phyloP scores from a whole-genome alignment of 1,140 invertebrate genomes.

The Danaus melanippus region DNA sequence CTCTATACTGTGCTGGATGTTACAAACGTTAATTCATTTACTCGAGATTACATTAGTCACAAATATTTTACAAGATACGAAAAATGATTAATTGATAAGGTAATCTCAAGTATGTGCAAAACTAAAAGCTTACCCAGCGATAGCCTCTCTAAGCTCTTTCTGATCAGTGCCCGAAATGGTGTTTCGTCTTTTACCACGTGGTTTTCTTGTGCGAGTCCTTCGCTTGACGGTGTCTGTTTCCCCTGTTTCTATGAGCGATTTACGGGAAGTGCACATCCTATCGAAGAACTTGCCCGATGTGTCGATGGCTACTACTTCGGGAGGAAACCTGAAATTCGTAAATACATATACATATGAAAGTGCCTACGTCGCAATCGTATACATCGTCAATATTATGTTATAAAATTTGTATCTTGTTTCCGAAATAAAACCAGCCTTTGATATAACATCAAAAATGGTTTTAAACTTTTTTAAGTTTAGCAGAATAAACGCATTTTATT shows the following conservation, averaged over 20 bases:
- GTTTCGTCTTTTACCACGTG: conserved; percentile 87
- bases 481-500: too few relatives aligned
- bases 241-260: conserved; percentile 79
- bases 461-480: too few relatives aligned
- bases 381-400: background rate
- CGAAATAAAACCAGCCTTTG: background rate
- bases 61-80: conserved; percentile 5
- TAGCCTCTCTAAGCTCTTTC: conserved; percentile 86
- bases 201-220: conserved; percentile 81
- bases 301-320: conserved; percentile 89
- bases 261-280: conserved; percentile 86
- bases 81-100: conserved; percentile 39
- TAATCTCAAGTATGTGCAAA: conserved; percentile 54
- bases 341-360: conserved; percentile 6
- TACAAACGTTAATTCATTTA: conserved; percentile 45
- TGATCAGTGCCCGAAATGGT: conserved; percentile 91
- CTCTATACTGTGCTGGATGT: conserved; percentile 57
- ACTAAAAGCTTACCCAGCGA: conserved; percentile 80
- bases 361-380: background rate
- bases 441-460: background rate
- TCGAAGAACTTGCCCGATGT: conserved; percentile 88
- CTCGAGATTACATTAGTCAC: conserved; percentile 58
- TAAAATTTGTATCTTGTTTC: background rate
- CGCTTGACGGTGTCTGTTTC: conserved; percentile 77
- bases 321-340: conserved; percentile 79